Evolutionary conservation across 2,797 vertebrate species (phyloP).

Genomic region (Rhinichthys osculus): DNA sequence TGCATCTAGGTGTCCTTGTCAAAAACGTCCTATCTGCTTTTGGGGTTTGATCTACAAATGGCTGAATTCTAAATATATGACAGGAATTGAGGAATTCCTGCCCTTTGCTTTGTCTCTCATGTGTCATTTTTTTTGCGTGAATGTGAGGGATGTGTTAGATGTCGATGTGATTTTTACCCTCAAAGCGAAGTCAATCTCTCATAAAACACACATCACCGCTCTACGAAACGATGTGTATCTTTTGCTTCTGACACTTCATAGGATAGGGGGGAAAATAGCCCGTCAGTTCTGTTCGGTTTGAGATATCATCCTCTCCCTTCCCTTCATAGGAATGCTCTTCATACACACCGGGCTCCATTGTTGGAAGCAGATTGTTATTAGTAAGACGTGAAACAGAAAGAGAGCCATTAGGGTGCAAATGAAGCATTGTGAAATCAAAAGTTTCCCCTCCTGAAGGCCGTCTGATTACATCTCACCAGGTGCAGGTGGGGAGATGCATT

Average conservation of each 20-base stretch:
- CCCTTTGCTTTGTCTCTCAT: slow-evolving; percentile 45
- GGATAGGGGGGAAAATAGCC: slow-evolving; percentile 43
- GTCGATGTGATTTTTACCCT: slow-evolving; percentile 60
- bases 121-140: slow-evolving; percentile 44
- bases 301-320: slow-evolving; percentile 53
- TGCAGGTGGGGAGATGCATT: slow-evolving; percentile 69
- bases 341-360: slow-evolving; percentile 69
- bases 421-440: slow-evolving; percentile 77
- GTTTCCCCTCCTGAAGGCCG: slow-evolving; percentile 72
- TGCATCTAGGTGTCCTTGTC: neutral
- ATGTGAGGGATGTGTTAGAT: slow-evolving; percentile 55
- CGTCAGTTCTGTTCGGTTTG: slow-evolving; percentile 58
- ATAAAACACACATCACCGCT: slow-evolving; percentile 55
- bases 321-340: slow-evolving; percentile 46
- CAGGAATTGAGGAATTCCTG: slow-evolving; percentile 42
- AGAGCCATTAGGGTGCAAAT: slow-evolving; percentile 75
- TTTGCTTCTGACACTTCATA: slow-evolving; percentile 53
- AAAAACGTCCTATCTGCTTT: neutral
- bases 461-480: slow-evolving; percentile 76
- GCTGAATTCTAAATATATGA: slow-evolving; percentile 27
- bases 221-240: slow-evolving; percentile 44
- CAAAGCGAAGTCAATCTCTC: slow-evolving; percentile 53
- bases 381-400: slow-evolving; percentile 53
- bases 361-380: slow-evolving; percentile 76
- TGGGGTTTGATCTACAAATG: neutral